phyloP scores from a whole-genome alignment of 2,797 vertebrate genomes.

The Notamacropus eugenii region DNA sequence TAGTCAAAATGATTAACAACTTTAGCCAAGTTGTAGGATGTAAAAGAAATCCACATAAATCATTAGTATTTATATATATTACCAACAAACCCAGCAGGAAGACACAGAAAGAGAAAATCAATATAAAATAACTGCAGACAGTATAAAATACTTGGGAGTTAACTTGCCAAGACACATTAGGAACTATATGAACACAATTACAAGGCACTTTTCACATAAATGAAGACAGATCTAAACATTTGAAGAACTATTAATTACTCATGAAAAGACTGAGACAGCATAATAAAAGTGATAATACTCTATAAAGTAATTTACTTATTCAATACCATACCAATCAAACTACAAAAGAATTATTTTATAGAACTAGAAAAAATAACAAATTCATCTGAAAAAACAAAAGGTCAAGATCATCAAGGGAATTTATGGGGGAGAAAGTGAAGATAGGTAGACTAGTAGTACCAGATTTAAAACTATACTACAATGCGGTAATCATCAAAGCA shows the following conservation, averaged over 20 bases:
- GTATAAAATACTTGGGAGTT: background rate
- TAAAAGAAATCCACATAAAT: background rate
- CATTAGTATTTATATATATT: background rate
- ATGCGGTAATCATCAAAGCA: background rate
- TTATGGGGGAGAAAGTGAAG: background rate
- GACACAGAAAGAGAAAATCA: background rate
- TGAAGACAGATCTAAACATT: background rate
- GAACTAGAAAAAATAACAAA: background rate
- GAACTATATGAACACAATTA: background rate
- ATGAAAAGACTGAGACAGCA: background rate
- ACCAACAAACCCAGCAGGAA: background rate
- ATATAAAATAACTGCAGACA: background rate
- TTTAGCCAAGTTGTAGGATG: background rate
- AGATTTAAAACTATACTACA: background rate
- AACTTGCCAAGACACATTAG: background rate
- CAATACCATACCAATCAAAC: background rate
- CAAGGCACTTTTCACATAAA: background rate
- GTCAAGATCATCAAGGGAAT: background rate
- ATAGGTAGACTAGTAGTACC: background rate
- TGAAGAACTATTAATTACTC: background rate
- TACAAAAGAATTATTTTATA: background rate
- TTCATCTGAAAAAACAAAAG: background rate
- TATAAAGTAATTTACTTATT: background rate
- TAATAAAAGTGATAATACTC: background rate
- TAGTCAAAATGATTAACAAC: background rate